phyloP scores from a whole-genome alignment of 2,113 vertebrate species.

The Halichoeres trimaculatus region DNA sequence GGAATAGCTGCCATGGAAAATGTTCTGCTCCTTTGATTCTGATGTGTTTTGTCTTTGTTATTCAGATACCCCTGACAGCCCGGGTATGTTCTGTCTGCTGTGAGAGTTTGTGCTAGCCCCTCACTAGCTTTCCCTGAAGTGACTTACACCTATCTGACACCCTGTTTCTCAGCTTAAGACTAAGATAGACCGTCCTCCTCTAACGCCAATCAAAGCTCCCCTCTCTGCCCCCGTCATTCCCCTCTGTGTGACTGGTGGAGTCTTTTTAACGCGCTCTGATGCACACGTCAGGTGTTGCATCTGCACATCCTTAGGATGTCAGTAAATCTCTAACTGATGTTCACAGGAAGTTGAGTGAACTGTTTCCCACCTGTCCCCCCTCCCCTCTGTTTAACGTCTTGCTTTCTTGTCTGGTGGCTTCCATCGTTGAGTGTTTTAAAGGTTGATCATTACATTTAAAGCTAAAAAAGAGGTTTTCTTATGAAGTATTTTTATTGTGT shows the following conservation, averaged over 20 bases:
- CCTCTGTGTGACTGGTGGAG: slow-evolving; percentile 65
- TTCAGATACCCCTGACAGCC: slow-evolving; percentile 82
- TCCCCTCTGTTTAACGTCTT: neutral
- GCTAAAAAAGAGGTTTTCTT: neutral
- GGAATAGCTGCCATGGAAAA: slow-evolving; percentile 78
- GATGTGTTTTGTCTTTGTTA: slow-evolving; percentile 79
- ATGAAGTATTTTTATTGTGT: slow-evolving; percentile 1
- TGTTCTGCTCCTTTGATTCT: slow-evolving; percentile 68
- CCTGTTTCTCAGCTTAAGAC: slow-evolving; percentile 38
- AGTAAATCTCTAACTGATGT: slow-evolving; percentile 2
- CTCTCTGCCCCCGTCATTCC: slow-evolving; percentile 42
- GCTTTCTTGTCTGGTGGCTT: slow-evolving; percentile 50
- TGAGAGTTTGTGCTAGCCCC: slow-evolving; percentile 69
- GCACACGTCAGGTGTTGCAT: slow-evolving; percentile 56
- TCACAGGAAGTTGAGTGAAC: slow-evolving; percentile 26
- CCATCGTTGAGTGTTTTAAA: slow-evolving; percentile 23
- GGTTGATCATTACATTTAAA: neutral
- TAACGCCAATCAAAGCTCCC: slow-evolving; percentile 1
- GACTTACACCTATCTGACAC: slow-evolving; percentile 45
- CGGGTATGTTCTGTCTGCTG: slow-evolving; percentile 82
- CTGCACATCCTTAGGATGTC: slow-evolving; percentile 40
- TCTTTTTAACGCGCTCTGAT: slow-evolving; percentile 41
- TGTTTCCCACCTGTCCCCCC: slow-evolving; percentile 4
- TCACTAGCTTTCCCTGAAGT: slow-evolving; percentile 45
- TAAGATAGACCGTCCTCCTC: slow-evolving; percentile 53